phyloP scores from a whole-genome alignment of 1,140 invertebrate genomes.

The Hormaphis cornu region DNA sequence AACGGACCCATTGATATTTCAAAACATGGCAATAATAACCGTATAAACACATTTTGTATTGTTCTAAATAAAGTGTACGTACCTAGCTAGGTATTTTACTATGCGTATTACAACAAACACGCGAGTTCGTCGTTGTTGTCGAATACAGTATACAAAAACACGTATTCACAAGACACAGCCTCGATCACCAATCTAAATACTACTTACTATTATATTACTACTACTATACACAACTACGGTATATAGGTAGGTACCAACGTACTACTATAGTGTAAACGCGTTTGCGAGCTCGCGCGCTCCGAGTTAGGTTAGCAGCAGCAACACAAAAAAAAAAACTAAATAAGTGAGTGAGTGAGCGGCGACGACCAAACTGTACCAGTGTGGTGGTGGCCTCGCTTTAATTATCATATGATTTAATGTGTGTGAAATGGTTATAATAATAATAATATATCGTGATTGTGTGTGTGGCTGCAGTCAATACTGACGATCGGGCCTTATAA shows the following conservation, averaged over 20 bases:
- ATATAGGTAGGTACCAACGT: too few relatives aligned
- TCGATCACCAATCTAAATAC: too few relatives aligned
- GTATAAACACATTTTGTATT: background rate
- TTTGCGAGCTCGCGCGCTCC: background rate
- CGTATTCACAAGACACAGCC: too few relatives aligned
- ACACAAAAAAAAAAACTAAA: background rate
- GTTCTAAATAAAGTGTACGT: background rate
- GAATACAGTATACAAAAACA: too few relatives aligned
- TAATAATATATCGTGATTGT: background rate
- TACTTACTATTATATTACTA: background rate
- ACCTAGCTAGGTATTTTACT: too few relatives aligned
- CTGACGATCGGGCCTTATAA: background rate
- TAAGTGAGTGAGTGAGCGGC: background rate
- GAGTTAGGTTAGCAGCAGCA: background rate
- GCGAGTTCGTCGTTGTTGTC: too few relatives aligned
- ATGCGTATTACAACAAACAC: too few relatives aligned
- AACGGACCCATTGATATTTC: background rate
- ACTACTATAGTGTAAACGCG: background rate
- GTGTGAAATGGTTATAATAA: background rate
- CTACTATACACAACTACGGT: background rate
- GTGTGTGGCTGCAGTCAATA: too few relatives aligned
- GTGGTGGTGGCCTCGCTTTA: constrained; percentile 20
- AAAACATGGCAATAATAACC: background rate
- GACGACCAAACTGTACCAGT: background rate
- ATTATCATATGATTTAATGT: constrained; percentile 22